Conservation (phyloP, 2,888 invertebrate species). For the Andrena dorsata region DNA sequence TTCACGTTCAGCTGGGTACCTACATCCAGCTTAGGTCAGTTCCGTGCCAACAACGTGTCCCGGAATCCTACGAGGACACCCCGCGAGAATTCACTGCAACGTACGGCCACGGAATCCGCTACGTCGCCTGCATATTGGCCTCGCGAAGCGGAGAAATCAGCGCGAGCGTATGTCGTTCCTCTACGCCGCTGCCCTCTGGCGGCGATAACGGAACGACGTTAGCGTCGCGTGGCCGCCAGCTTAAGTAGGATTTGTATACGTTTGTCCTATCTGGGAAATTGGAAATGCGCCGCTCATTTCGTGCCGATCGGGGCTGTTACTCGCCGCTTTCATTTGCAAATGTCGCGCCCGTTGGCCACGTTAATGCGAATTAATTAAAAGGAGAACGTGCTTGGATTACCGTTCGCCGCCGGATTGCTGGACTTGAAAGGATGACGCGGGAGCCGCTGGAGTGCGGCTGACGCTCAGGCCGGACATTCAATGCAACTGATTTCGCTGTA, state of each 20-base stretch:
- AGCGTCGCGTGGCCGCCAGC: conserved; percentile 42
- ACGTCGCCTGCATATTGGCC: conserved; percentile 37
- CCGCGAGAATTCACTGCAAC: conserved; percentile 12
- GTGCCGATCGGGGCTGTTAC: conserved; percentile 17
- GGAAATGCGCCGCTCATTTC: conserved; percentile 37
- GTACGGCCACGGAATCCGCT: conserved; percentile 8
- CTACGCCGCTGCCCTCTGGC: conserved; percentile 27
- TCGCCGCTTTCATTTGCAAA: conserved; percentile 38
- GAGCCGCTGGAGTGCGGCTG: not conserved
- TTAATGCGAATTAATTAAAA: conserved; percentile 56
- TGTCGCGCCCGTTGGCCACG: not conserved
- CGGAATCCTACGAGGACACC: not conserved
- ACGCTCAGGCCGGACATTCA: not conserved
- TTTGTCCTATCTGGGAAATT: conserved; percentile 36
- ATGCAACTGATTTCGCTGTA: not conserved
- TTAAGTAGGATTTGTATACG: conserved; percentile 50
- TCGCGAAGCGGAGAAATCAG: conserved; percentile 39
- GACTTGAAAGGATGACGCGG: not conserved
- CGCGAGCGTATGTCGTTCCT: conserved; percentile 33
- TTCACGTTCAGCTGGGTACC: conserved; percentile 11
- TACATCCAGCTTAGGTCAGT: conserved; percentile 1
- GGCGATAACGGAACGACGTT: conserved; percentile 54
- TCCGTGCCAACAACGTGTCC: conserved; percentile 23
- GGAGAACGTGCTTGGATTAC: conserved; percentile 37
- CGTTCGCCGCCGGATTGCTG: not conserved